A percentile compares a stretch with the other conserved stretches of the same genome.
Evolutionary conservation across 2,113 vertebrate genomes (phyloP).

Genomic region (Recurvirostra avosetta): DNA sequence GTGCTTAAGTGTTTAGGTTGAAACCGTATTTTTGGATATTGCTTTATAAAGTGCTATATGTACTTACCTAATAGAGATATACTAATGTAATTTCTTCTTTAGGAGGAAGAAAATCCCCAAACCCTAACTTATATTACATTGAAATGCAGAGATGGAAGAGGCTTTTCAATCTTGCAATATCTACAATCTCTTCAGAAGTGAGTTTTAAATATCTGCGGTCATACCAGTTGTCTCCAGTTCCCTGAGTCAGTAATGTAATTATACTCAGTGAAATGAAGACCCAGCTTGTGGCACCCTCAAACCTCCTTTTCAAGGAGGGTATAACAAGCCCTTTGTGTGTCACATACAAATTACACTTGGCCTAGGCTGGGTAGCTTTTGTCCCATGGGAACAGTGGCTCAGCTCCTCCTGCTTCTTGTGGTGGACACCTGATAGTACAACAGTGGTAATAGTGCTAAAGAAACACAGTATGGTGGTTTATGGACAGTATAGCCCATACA

Average conservation of each 20-base stretch:
- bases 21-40: constrained; percentile 5
- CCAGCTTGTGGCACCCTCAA: neutral
- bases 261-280: neutral
- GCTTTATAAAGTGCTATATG: neutral
- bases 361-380: neutral
- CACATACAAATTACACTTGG: neutral
- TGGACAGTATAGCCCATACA: neutral
- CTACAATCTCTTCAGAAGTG: neutral
- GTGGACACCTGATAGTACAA: rapidly evolving
- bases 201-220: neutral
- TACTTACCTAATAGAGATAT: neutral
- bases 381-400: neutral
- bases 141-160: neutral
- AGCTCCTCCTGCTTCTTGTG: neutral
- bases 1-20: neutral
- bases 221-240: neutral
- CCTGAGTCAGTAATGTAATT: neutral
- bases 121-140: neutral
- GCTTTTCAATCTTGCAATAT: neutral
- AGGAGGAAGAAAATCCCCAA: neutral
- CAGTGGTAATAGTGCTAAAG: neutral
- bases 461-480: neutral
- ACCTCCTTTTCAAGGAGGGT: neutral
- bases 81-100: neutral
- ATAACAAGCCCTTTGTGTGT: neutral